Base-by-base conservation (phyloP, 1,140 invertebrate species). In the Armadillidium nasatum region DNA sequence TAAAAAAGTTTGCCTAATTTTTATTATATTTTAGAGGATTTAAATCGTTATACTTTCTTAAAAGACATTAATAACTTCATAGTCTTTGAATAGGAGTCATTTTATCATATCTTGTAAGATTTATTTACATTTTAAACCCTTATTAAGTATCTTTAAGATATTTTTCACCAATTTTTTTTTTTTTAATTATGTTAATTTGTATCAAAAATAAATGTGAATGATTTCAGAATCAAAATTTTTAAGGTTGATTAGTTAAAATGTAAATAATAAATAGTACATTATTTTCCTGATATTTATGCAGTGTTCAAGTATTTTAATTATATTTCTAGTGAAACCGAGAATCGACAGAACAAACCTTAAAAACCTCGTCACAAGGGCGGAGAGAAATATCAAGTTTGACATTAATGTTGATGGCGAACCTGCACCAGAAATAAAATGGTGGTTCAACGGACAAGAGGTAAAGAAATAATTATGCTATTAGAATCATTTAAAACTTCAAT, bases 261-360 rank as follows among this genome's bases (percentile, higher is more conserved):
- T 33, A 33, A 33, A 33, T 33, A 33, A 33, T 33, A 6, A 3
- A 3, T 33, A 33, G 33, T 33, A 33, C 33, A 6, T 33, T 33
- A 33, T 33, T 33, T 33, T 3, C 33, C 54, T 60, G 13, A 54
- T 15, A n/a, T 15, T 60, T 21, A 15, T 60, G 54, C 54, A 21
- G 7, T 60, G 13, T 60, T 15, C 13, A 22, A 46, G 43, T 13
- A 0, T 13, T 71, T 50, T 44, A 21, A 13, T 43, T 50, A 66
- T 78, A 72, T 75, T 86, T 87, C 73, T 83, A 94, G 93, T 97
- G 84, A 96, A 97, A 87, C 96, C 96, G n/a, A 92, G 94, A 84
- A 97, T 99, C 84, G 95, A 97, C 84, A 89, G 95, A 81, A 96
- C 94, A 0, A 95, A 96, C 83, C 87, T 98, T 76, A 95, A 97